Base-by-base conservation (phyloP, 2,113 vertebrate species). In the Mobula birostris region DNA sequence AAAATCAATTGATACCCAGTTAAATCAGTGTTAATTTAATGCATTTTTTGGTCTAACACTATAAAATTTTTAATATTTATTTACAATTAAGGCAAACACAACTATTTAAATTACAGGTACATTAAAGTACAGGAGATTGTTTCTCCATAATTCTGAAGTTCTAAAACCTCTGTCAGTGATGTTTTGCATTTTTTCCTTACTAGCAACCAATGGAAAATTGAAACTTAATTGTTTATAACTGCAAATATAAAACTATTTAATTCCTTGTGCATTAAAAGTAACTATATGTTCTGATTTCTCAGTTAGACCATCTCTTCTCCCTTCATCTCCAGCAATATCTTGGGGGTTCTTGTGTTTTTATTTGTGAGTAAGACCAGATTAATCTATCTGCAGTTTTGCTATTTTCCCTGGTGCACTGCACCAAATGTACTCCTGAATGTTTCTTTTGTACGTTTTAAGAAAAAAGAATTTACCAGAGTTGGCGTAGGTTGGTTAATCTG, bases 401-500 rank as follows among this genome's bases (percentile, higher is more conserved):
- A 48, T 48, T 48, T 48, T 48, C 48, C 21, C 40, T 11, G 48
- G 48, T 29, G 11, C 56, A 74, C 15, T 74, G 21, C 15, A 74
- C 21, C 5, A 74, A 74, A 24, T 19, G 0, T 24, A 74, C 5
- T 74, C 72, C 15, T 74, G 48, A 48, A 48, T 48, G 48, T 48
- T 48, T 48, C 48, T 48, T 48, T 27, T 61, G 48, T 29, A 29
- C 14, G 29, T 66, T 32, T 90, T 90, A 32, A 90, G 14, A 90
- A 29, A 87, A 87, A 48, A 24, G 56, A 0, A 17, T 90, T 1
- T 93, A 93, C 91, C 91, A 9, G 63, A 91, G 88, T 61, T 56
- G 83, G 56, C 27, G 83, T 91, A 21, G 88, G 29, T 91, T 91
- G 88, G 88, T 91, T 91, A 36, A 91, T 17, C 5, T 91, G 97